These are phyloP conservation scores for Upupa epops DNA, from an alignment of 2,113 vertebrate species.

Conservation along the genomic window DNA sequence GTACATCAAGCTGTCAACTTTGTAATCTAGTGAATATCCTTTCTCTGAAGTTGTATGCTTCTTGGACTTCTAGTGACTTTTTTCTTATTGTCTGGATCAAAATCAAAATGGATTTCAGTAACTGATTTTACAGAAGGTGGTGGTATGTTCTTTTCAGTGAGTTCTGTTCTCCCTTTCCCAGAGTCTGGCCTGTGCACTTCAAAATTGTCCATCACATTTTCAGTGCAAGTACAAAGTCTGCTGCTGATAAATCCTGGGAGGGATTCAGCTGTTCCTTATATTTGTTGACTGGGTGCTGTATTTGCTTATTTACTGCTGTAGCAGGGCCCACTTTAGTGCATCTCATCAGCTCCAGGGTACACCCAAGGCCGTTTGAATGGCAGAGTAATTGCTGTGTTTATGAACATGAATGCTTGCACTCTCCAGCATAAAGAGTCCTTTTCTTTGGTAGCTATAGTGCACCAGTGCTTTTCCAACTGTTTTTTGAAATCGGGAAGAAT, in stretches of 20 bases:
- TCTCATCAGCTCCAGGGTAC: neutral
- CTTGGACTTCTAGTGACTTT: neutral
- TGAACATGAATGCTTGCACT: neutral
- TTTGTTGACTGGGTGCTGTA: neutral
- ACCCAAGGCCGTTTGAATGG: neutral
- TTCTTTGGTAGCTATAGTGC: neutral
- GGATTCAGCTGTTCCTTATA: neutral
- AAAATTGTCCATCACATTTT: neutral
- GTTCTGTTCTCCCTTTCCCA: neutral
- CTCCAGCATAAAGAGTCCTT: neutral
- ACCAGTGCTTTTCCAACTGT: neutral
- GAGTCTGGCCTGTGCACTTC: neutral
- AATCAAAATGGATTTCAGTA: neutral
- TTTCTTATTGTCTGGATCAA: neutral
- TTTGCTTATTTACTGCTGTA: neutral
- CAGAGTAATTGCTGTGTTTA: neutral
- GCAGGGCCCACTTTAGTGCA: neutral
- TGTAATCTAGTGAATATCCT: neutral
- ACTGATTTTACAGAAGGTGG: neutral
- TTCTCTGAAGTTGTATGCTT: neutral
- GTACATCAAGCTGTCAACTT: neutral
- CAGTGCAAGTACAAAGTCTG: neutral
- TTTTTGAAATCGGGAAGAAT: neutral
- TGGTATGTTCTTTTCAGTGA: neutral
- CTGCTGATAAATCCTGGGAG: neutral